phyloP scores from a whole-genome alignment of 1,140 invertebrate species.

The Polypedilum pembai region DNA sequence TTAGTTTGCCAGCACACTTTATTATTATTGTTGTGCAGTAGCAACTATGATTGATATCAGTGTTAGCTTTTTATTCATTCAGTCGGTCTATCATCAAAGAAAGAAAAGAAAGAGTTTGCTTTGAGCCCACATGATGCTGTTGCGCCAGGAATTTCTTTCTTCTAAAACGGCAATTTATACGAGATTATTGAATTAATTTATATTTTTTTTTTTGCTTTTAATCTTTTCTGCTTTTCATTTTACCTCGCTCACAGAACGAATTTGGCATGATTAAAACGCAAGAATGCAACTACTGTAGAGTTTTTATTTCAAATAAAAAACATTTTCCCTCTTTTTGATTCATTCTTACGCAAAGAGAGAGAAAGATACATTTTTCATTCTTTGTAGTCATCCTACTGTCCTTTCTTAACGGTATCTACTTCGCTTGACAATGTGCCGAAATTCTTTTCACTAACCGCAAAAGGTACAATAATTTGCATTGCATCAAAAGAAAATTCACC shows the following conservation, averaged over 20 bases:
- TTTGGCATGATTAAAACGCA: constrained; percentile 12
- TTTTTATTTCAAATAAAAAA: not conserved
- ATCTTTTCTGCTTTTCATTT: not conserved
- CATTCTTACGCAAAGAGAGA: not conserved
- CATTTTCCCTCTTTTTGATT: not conserved
- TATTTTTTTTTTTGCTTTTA: constrained; percentile 2
- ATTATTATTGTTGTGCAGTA: not conserved
- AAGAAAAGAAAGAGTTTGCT: not conserved
- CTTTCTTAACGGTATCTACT: not conserved
- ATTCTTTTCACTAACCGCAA: not conserved
- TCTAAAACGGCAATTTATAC: too few species aligned
- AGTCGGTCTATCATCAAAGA: not conserved
- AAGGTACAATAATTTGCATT: not conserved
- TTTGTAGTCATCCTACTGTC: not conserved
- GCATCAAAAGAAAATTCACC: not conserved
- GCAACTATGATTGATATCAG: constrained; percentile 3
- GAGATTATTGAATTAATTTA: constrained; percentile 14
- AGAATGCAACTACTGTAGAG: not conserved
- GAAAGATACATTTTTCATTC: not conserved
- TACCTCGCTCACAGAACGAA: not conserved
- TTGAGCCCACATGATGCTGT: too few species aligned
- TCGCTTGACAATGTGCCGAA: constrained; percentile 1
- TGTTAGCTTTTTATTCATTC: not conserved
- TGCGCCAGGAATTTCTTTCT: too few species aligned
- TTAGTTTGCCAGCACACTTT: not conserved